These are phyloP conservation scores for Rhinogobius similis DNA, from an alignment of 2,113 vertebrate genomes.

Conservation along the genomic window DNA sequence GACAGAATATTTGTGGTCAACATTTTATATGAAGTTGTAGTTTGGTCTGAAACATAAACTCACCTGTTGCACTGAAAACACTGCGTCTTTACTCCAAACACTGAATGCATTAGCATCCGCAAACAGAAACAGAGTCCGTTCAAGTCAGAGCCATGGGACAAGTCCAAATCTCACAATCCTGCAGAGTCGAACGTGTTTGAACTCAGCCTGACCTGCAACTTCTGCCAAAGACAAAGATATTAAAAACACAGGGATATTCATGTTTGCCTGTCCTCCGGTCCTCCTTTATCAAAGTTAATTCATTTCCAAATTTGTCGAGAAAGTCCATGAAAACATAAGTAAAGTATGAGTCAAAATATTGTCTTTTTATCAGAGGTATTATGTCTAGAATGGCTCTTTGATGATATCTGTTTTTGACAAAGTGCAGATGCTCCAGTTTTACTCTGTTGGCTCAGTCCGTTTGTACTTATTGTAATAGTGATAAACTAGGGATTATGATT, in stretches of 20 bases:
- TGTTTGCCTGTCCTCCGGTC: constrained; percentile 9
- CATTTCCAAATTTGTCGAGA: background rate
- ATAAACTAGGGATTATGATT: too few species aligned
- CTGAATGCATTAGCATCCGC: too few species aligned
- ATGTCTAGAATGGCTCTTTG: background rate
- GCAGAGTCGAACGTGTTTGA: constrained; percentile 49
- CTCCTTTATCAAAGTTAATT: constrained; percentile 4
- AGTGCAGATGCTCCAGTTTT: too few species aligned
- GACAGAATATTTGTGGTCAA: too few species aligned
- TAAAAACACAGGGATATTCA: constrained; percentile 10
- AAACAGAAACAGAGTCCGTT: background rate
- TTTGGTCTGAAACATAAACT: too few species aligned
- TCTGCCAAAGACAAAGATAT: constrained; percentile 32
- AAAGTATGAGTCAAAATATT: constrained; percentile 1
- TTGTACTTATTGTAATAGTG: too few species aligned
- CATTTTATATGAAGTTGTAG: too few species aligned
- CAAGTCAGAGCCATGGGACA: constrained; percentile 27
- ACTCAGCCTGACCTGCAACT: constrained; percentile 22
- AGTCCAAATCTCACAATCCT: constrained; percentile 56
- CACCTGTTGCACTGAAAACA: too few species aligned
- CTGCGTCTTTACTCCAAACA: too few species aligned
- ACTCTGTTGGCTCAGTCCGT: too few species aligned
- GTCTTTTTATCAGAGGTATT: background rate
- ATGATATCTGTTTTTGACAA: background rate
- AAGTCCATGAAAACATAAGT: background rate